Evolutionary conservation across 2,888 invertebrate genomes (phyloP).

Genomic region (Carabus problematicus): DNA sequence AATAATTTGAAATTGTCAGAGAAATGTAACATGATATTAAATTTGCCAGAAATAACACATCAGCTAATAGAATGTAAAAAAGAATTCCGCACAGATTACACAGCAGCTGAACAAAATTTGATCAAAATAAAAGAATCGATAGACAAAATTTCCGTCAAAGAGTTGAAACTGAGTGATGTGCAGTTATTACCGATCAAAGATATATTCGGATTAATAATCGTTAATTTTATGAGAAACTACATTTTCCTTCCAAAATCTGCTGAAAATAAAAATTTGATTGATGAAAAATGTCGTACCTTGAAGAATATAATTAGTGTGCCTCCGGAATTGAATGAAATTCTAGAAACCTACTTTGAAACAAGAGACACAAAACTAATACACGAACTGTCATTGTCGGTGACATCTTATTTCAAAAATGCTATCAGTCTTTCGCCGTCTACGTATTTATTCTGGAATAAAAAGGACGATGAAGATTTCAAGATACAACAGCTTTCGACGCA

Average conservation of each 20-base stretch:
- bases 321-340: constrained; percentile 49
- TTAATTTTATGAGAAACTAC: constrained; percentile 22
- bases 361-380: constrained; percentile 50
- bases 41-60: constrained; percentile 18
- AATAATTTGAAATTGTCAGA: neutral
- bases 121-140: constrained; percentile 3
- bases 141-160: neutral
- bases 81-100: neutral
- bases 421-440: constrained; percentile 17
- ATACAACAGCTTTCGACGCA: constrained; percentile 17
- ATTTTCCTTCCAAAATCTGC: constrained; percentile 8
- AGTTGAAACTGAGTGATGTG: constrained; percentile 18
- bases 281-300: constrained; percentile 27
- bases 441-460: constrained; percentile 14
- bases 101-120: neutral
- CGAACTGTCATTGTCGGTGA: constrained; percentile 46
- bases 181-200: constrained; percentile 35
- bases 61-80: constrained; percentile 24
- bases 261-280: neutral
- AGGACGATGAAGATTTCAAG: constrained; percentile 1
- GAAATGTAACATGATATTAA: constrained; percentile 26
- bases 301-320: constrained; percentile 48
- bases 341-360: constrained; percentile 48
- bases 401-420: constrained; percentile 29
- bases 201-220: constrained; percentile 19